Evolutionary conservation across 2,113 vertebrate genomes (phyloP).

Genomic region (Nematolebias whitei): DNA sequence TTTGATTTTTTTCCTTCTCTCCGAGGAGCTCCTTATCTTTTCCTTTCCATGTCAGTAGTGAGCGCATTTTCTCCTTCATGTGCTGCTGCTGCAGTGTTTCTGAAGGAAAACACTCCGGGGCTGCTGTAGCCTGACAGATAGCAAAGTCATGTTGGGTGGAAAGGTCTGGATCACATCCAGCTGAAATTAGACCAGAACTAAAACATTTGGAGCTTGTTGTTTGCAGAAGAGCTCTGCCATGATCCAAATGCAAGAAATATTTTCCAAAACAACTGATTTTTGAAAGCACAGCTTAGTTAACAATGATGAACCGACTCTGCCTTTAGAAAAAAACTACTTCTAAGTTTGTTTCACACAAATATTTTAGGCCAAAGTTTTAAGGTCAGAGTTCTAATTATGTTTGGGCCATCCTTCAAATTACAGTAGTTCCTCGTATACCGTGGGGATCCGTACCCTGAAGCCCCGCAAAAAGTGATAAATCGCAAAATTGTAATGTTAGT

Average conservation of each 20-base stretch:
- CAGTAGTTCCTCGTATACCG: no score
- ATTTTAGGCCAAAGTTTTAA: no score
- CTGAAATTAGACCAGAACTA: not conserved
- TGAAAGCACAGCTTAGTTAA: not conserved
- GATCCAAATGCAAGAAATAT: not conserved
- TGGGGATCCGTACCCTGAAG: no score
- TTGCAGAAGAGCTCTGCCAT: not conserved
- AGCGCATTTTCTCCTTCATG: constrained; percentile 16
- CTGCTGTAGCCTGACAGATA: not conserved
- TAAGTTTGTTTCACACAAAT: not conserved
- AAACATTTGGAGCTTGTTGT: not conserved
- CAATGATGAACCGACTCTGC: not conserved
- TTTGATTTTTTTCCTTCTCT: constrained; percentile 37
- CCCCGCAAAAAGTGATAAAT: no score
- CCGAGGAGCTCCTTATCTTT: constrained; percentile 33
- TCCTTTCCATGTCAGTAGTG: constrained; percentile 15
- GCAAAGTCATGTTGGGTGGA: not conserved
- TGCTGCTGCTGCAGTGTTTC: not conserved
- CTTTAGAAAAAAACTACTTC: not conserved
- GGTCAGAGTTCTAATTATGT: no score
- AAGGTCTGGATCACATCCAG: not conserved
- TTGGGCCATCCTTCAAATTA: no score
- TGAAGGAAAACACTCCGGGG: not conserved
- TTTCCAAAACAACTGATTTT: not conserved
- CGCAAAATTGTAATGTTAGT: no score